phyloP scores from a whole-genome alignment of 1,140 invertebrate genomes.

The Asobara japonica region DNA sequence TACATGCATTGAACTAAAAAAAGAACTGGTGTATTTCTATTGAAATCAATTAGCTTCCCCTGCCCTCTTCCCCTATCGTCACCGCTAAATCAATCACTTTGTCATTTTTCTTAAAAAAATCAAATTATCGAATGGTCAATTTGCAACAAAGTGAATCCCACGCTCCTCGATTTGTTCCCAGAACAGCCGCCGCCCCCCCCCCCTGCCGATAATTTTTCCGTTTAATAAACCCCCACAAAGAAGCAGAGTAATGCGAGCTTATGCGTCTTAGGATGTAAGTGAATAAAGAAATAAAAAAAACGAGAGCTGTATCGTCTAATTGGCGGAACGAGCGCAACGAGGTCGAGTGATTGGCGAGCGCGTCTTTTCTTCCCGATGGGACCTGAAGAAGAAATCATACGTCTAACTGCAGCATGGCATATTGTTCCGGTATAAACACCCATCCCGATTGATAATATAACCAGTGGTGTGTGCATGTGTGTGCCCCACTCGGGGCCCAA shows the following conservation, averaged over 20 bases:
- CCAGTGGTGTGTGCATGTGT: too few relatives aligned
- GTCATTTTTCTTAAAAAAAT: not conserved
- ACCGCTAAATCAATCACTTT: not conserved
- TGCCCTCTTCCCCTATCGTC: too few relatives aligned
- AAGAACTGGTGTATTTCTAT: too few relatives aligned
- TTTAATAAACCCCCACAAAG: slow-evolving; percentile 47
- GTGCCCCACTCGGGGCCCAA: too few relatives aligned
- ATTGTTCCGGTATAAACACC: slow-evolving; percentile 14
- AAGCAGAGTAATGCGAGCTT: slow-evolving; percentile 22
- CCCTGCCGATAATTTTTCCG: slow-evolving; percentile 40
- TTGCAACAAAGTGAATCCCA: slow-evolving; percentile 5
- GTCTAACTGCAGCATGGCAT: not conserved
- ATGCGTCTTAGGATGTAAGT: not conserved
- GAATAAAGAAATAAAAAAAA: not conserved
- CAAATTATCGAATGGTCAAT: not conserved
- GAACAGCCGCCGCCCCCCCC: too few relatives aligned
- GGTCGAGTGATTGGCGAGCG: slow-evolving; percentile 57
- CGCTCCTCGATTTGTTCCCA: slow-evolving; percentile 48
- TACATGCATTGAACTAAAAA: too few relatives aligned
- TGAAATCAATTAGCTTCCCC: too few relatives aligned
- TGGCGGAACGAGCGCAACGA: slow-evolving; percentile 61
- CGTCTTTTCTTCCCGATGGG: slow-evolving; percentile 45
- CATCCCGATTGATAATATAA: too few relatives aligned
- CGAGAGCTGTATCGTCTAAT: slow-evolving; percentile 48
- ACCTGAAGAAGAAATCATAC: slow-evolving; percentile 3